Evolutionary conservation across 2,113 vertebrate genomes (phyloP), one percentile per base, ranked within the genome.

Genomic region (Strigops habroptila): DNA sequence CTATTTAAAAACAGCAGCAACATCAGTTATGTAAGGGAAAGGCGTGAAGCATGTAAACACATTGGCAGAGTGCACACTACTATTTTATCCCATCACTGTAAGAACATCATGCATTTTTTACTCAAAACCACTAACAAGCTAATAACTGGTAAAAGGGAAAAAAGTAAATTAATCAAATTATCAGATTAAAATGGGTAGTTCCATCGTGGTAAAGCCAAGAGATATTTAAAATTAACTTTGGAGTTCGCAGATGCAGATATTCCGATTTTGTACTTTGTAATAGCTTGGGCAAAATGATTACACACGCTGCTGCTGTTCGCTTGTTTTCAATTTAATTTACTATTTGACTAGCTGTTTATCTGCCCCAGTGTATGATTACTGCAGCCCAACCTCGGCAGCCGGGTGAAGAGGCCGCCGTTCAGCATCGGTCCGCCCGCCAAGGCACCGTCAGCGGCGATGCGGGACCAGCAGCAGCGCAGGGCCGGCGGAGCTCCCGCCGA

Each of bases 351-450:
- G n/a, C 37, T 6, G 43, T 18, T 22, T 41, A 14, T 44, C 35
- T 8, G 86, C 48, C 10, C 12, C 44, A 1, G 46, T 1, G 19
- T 0, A 3, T 0, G 33, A 3, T 44, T 16, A 7, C 77, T 14
- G 23, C 85, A 11, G 22, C 6, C 33, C n/a, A 44, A 30, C 18
- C 69, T 2, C 74, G 5, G 88, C 70, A 35, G 71, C 75, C 59
- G 17, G 18, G 15, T 1, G 67, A 41, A 46, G 63, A 25, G 5
- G 18, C 53, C 12, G 68, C 19, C 62, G 70, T 39, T 31, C 44
- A 46, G 55, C 55, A n/a, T 13, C 33, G 33, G 55, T n/a, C 55
- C 21, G 21, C 55, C n/a, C 8, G 13, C 33, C 21, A 59, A 59
- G 14, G 33, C 22, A 23, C 55, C 6, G 55, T 21, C 55, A 59